Conservation (phyloP, 2,888 invertebrate genomes). For the Lasioglossum figueresi region DNA sequence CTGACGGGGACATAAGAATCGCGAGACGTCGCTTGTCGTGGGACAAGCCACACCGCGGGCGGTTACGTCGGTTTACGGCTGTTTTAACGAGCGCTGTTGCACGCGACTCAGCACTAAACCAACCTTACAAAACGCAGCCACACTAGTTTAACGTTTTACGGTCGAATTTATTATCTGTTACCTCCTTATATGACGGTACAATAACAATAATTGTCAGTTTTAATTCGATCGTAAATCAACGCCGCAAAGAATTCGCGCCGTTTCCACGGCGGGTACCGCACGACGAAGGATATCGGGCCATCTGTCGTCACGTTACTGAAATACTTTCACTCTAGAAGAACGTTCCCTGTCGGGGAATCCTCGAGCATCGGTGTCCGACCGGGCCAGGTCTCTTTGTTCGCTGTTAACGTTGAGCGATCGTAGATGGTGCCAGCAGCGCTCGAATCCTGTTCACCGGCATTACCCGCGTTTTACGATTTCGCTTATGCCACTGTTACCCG, state of each 20-base stretch:
- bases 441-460: slow-evolving; percentile 30
- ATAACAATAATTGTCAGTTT: slow-evolving; percentile 84
- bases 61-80: slow-evolving; percentile 82
- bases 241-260: slow-evolving; percentile 73
- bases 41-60: slow-evolving; percentile 72
- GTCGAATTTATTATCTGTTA: slow-evolving; percentile 84
- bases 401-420: slow-evolving; percentile 53
- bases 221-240: slow-evolving; percentile 82
- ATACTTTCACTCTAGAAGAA: slow-evolving; percentile 58
- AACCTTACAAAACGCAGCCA: slow-evolving; percentile 83
- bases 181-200: slow-evolving; percentile 83
- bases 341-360: slow-evolving; percentile 1
- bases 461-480: slow-evolving; percentile 46
- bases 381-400: slow-evolving; percentile 47
- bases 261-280: slow-evolving; percentile 64
- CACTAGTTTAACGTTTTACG: slow-evolving; percentile 83
- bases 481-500: slow-evolving; percentile 20
- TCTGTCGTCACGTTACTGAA: slow-evolving; percentile 76
- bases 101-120: slow-evolving; percentile 84
- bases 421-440: slow-evolving; percentile 74
- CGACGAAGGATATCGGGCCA: slow-evolving; percentile 71
- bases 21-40: slow-evolving; percentile 55
- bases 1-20: slow-evolving; percentile 39
- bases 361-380: slow-evolving; percentile 65
- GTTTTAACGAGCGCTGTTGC: slow-evolving; percentile 83